Evolutionary conservation across 1,140 invertebrate genomes (phyloP).

Genomic region (Arion vulgaris): DNA sequence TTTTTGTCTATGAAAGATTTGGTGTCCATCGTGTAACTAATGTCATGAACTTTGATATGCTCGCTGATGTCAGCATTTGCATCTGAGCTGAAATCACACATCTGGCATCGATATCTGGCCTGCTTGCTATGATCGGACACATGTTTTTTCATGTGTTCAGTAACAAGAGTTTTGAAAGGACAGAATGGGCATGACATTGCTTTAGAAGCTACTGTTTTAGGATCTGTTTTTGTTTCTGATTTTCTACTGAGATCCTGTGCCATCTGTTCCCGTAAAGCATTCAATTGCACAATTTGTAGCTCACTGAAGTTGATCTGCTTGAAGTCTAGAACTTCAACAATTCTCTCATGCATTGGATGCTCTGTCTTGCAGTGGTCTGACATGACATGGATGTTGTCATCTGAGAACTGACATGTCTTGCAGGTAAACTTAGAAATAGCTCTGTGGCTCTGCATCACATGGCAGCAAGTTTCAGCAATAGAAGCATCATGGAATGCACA

Average conservation of each 20-base stretch:
- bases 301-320: constrained; percentile 33
- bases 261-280: constrained; percentile 14
- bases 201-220: not conserved
- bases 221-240: not conserved
- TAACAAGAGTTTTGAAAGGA: constrained; percentile 12
- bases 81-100: constrained; percentile 35
- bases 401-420: constrained; percentile 26
- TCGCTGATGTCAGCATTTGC: not conserved
- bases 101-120: constrained; percentile 16
- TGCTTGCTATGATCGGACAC: constrained; percentile 20
- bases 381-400: constrained; percentile 37
- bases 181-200: constrained; percentile 30
- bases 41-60: constrained; percentile 32
- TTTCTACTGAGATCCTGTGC: not conserved
- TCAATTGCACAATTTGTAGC: constrained; percentile 33
- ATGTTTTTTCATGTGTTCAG: constrained; percentile 21
- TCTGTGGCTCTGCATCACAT: constrained; percentile 33
- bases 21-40: not conserved
- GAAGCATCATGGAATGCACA: constrained; percentile 33
- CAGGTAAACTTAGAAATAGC: constrained; percentile 37
- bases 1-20: not conserved
- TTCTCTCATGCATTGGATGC: constrained; percentile 25
- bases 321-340: constrained; percentile 34
- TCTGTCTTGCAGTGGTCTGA: constrained; percentile 32
- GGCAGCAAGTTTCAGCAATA: constrained; percentile 33